Percentiles rank a stretch among this genome's conserved stretches.
Evolutionary conservation across 53 echinoderm and acorn worm genomes (phyloP).

Genomic region (Stichopus horrens): DNA sequence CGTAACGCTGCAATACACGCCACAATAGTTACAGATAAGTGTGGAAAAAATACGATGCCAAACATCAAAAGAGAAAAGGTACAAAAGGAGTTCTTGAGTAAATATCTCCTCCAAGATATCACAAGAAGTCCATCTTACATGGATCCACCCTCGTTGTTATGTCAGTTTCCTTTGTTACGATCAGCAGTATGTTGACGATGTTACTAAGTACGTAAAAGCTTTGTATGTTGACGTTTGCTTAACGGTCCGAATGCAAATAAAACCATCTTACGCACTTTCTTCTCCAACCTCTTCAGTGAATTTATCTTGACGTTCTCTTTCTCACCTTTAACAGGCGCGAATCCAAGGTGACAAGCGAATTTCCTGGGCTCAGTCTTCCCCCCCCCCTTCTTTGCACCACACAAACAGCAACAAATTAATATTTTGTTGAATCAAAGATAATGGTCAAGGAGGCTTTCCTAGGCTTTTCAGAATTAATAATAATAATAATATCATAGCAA

Average conservation of each 20-base stretch:
- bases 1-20: neutral
- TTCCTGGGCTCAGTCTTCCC: neutral
- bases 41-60: neutral
- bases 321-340: neutral
- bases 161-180: neutral
- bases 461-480: too few relatives aligned
- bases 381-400: neutral
- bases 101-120: neutral
- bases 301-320: neutral
- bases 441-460: too few relatives aligned
- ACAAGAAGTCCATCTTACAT: neutral
- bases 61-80: neutral
- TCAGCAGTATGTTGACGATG: neutral
- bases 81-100: neutral
- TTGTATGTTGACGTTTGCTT: neutral
- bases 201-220: slow-evolving; percentile 8
- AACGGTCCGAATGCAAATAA: neutral
- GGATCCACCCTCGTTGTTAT: too few relatives aligned
- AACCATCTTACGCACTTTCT: neutral
- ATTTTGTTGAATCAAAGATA: neutral
- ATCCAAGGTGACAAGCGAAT: neutral
- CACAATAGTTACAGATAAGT: neutral
- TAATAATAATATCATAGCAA: too few relatives aligned
- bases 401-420: neutral
- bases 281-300: neutral